Base-by-base conservation (phyloP, 2,888 invertebrate species). In the Hemithea aestivaria region DNA sequence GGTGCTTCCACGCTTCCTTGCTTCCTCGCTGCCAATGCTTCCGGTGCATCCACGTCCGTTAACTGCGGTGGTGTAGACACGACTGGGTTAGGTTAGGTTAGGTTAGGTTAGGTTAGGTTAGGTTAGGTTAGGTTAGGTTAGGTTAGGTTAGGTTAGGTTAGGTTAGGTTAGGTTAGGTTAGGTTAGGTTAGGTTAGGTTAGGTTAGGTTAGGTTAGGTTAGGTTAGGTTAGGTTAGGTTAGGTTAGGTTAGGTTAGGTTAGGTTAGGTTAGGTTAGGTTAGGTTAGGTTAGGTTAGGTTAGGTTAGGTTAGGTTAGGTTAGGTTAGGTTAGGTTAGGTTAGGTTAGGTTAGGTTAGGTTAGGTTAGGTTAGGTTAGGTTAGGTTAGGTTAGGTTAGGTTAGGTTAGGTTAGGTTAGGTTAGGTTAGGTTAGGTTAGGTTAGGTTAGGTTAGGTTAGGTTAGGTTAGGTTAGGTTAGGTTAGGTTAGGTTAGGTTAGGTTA, bases 391-490 rank as follows among this genome's bases (percentile, higher is more conserved):
- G 45, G 40, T 35, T 39, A 35, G 44, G 35, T 39, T 39, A 35
- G 36, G 37, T 37, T 39, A 39, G 35, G 35, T 43, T 34, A 39
- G 39, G 35, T 45, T 39, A 35, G 45, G 31, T 42, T 35, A 39
- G 33, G 38, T 39, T 38, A 28, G 30, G 26, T 30, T 35, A 25
- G 31, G 37, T 31, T 31, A 32, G 44, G 38, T 44, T 35, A 35
- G 44, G 35, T 39, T 39, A 39, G 44, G 44, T 44, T 32, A 32
- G 50, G 52, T 53, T 55, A 51, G 50, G 51, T 48, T 51, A 46
- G 51, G 49, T 51, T 53, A 51, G 51, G 48, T 54, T 51, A 49
- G 48, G 48, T 49, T 49, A 53, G 49, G 48, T 49, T 51, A 51
- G 43, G 46, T 51, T 50, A 47, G 45, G 45, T 40, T 35, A 36